A percentile compares a stretch with the other conserved stretches of the same genome.
These are phyloP conservation scores for Amblyornis subalaris DNA, from an alignment of 2,113 vertebrate genomes.

Conservation along the genomic window DNA sequence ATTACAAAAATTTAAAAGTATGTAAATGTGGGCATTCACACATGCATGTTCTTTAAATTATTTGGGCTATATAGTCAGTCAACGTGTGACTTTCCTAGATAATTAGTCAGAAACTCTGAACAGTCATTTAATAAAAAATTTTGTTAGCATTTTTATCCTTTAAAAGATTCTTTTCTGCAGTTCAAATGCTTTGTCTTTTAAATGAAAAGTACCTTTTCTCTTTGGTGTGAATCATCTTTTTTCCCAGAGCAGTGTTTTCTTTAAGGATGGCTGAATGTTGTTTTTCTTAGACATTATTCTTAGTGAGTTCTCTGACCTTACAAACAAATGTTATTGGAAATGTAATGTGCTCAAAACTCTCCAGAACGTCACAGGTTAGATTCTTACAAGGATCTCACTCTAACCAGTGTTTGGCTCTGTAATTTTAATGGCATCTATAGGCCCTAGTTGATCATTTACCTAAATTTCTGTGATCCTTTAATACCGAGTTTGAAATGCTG, in stretches of 20 bases:
- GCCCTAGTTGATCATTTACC: background rate
- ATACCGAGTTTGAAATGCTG: background rate
- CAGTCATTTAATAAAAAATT: background rate
- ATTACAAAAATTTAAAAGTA: background rate
- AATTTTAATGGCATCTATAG: background rate
- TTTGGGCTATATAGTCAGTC: background rate
- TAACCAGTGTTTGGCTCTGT: background rate
- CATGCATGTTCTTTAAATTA: background rate
- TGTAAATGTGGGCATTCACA: background rate
- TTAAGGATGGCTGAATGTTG: background rate
- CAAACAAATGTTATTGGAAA: background rate
- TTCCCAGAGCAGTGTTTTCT: background rate
- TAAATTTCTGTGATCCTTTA: background rate
- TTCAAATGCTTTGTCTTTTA: background rate
- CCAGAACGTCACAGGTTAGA: background rate
- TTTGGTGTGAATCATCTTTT: background rate
- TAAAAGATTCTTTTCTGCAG: background rate
- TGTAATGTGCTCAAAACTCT: background rate
- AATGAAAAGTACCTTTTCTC: background rate
- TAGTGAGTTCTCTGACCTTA: background rate
- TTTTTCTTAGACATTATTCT: background rate
- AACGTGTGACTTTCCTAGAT: background rate
- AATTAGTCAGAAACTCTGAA: background rate
- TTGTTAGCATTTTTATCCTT: background rate
- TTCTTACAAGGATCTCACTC: background rate